Base-by-base conservation (phyloP, 2,888 invertebrate species). In the Acronicta aceris region DNA sequence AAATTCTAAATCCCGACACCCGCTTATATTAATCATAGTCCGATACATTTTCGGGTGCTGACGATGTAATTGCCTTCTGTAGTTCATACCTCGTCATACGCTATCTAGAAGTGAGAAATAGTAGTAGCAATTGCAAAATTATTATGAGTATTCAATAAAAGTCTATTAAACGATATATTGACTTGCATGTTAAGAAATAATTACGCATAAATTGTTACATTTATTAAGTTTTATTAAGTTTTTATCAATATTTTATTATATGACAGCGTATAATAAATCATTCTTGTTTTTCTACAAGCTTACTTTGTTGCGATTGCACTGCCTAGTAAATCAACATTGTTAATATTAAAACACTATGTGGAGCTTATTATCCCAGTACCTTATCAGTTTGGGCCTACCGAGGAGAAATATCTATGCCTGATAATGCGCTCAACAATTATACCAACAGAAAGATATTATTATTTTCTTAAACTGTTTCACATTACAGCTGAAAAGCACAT, bases 201-300 rank as follows among this genome's bases (percentile, higher is more conserved):
- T 40, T 51, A 46, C n/a, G n/a, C 38, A 38, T 55, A 13, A 55
- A 55, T 38, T 27, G 27, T 49, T 38, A 33, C 13, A 33, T 36
- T 50, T 36, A 55, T 36, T 49, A 50, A 5, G 13, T 54, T 36
- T 50, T 36, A 55, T 36, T 49, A 50, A 5, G 13, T 54, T 65
- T 71, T 70, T 75, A 78, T 79, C 75, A 58, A 59, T 59, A 51
- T 25, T 54, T 66, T 59, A 62, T 76, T 57, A 65, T 59, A 60
- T 59, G 65, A 56, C 72, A 64, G 69, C 52, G 53, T 71, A 52
- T 42, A 70, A 78, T 81, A 76, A 83, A 76, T 81, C 62, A 66
- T 45, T n/a, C 56, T 72, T 82, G 81, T 82, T 79, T 76, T 79
- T 81, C 74, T 72, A 55, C 43, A 27, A 42, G 13, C 12, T 9